Conservation (phyloP, 2,797 vertebrate genomes). For the Phoeniculus purpureus region DNA sequence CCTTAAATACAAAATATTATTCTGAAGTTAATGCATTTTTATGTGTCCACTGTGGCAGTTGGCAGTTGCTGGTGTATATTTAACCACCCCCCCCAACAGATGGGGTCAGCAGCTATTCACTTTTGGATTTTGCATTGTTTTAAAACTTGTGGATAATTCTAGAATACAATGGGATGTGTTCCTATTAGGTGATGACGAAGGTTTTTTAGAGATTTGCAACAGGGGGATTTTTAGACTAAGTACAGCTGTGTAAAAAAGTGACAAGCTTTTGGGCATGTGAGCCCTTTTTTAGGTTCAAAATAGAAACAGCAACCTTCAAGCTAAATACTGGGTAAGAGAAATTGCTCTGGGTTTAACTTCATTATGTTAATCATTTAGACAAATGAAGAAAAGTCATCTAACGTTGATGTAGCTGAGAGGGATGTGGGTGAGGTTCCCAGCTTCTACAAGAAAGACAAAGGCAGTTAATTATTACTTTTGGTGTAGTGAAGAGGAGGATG, state of each 20-base stretch:
- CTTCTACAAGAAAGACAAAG: neutral
- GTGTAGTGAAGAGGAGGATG: neutral
- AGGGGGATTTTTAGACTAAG: neutral
- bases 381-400: slow-evolving; percentile 1
- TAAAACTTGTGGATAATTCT: neutral
- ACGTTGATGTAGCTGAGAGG: neutral
- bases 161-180: neutral
- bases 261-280: neutral
- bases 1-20: neutral
- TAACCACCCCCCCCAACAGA: neutral
- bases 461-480: slow-evolving; percentile 20
- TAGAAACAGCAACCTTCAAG: slow-evolving; percentile 45
- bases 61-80: neutral
- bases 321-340: neutral
- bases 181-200: neutral
- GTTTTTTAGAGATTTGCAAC: neutral
- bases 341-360: neutral
- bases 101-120: neutral
- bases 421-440: neutral
- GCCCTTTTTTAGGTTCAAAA: neutral
- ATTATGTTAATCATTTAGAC: slow-evolving; percentile 15
- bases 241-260: neutral
- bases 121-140: neutral
- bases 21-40: neutral
- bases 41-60: neutral